phyloP scores from a whole-genome alignment of 2,888 invertebrate species.

The Phragmatobia fuliginosa region DNA sequence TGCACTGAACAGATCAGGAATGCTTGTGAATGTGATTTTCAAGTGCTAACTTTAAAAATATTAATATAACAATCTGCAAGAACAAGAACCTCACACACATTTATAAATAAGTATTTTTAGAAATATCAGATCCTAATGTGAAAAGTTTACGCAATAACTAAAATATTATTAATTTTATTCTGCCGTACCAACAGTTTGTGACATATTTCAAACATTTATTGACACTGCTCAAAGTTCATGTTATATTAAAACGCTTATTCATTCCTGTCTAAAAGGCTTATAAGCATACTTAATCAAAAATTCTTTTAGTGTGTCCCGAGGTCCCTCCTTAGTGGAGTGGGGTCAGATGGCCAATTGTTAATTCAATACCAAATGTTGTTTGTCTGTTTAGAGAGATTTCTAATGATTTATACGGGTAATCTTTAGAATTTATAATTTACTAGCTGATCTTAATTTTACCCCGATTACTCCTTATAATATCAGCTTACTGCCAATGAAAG shows the following conservation, averaged over 20 bases:
- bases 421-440: not conserved
- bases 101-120: too few species aligned
- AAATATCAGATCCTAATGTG: not conserved
- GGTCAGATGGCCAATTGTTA: not conserved
- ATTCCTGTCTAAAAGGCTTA: conserved; percentile 30
- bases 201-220: not conserved
- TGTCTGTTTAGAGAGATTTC: conserved; percentile 4
- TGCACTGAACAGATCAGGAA: too few species aligned
- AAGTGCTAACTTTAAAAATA: too few species aligned
- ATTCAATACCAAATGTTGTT: not conserved
- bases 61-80: too few species aligned
- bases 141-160: not conserved
- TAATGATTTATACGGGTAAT: not conserved
- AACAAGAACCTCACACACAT: too few species aligned
- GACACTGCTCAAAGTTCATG: conserved; percentile 16
- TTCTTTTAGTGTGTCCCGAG: conserved; percentile 16
- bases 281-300: conserved; percentile 49
- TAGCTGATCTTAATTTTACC: too few species aligned
- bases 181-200: not conserved
- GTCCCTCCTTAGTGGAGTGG: not conserved
- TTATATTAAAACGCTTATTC: conserved; percentile 35
- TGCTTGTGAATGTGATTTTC: too few species aligned
- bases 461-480: too few species aligned
- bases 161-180: not conserved
- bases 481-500: too few species aligned